phyloP scores from a whole-genome alignment of 23 tunicate species.

The Ciona savignyi region DNA sequence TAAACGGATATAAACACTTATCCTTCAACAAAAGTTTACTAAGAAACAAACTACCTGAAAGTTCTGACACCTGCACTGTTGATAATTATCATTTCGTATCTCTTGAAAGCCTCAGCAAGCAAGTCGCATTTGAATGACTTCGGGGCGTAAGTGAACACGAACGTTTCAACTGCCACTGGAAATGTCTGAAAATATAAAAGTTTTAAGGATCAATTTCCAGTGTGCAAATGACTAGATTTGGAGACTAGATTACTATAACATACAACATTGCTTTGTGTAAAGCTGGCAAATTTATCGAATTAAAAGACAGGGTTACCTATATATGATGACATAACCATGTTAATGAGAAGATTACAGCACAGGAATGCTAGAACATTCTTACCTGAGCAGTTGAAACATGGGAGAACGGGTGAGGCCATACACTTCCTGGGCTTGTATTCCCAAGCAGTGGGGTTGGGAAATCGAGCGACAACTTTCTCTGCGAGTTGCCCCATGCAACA shows the following conservation, averaged over 20 bases:
- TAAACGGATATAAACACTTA: too few relatives aligned
- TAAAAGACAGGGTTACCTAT: neutral
- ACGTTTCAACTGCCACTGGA: constrained; percentile 46
- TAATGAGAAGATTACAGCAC: too few relatives aligned
- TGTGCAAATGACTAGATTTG: constrained; percentile 7
- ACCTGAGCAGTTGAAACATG: constrained; percentile 40
- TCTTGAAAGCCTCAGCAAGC: constrained; percentile 60
- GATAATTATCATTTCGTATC: constrained; percentile 45
- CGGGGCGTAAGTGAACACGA: constrained; percentile 33
- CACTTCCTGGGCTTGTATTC: constrained; percentile 64
- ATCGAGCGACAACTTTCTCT: neutral
- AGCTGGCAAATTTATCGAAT: too few relatives aligned
- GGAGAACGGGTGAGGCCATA: constrained; percentile 89
- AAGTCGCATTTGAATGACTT: constrained; percentile 35
- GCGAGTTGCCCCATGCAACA: neutral
- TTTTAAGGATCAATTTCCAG: neutral
- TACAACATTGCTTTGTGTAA: too few relatives aligned
- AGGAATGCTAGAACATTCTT: neutral
- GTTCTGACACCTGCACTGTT: constrained; percentile 16
- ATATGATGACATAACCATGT: too few relatives aligned
- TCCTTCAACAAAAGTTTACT: too few relatives aligned
- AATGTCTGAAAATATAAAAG: constrained; percentile 29
- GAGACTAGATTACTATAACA: too few relatives aligned
- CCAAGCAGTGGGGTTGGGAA: constrained; percentile 22
- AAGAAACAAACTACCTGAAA: neutral